These are phyloP conservation scores for Atherix ibis DNA, from an alignment of 2,888 invertebrate species.

Conservation along the genomic window DNA sequence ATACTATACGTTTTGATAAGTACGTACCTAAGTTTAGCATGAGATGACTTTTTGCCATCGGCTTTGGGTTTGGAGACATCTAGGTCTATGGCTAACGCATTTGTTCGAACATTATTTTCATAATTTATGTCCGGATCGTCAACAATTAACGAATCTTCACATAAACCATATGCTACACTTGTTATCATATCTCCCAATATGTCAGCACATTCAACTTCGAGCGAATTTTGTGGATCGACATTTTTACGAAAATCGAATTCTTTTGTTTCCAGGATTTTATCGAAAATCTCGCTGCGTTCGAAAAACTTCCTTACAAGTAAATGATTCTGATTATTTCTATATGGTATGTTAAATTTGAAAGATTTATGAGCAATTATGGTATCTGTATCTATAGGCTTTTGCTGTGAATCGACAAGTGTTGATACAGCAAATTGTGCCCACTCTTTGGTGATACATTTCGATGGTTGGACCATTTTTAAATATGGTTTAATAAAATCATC, in stretches of 20 bases:
- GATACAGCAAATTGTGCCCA: constrained; percentile 33
- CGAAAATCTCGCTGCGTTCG: constrained; percentile 25
- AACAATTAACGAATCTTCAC: constrained; percentile 38
- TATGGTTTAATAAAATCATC: constrained; percentile 28
- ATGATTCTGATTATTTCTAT: constrained; percentile 39
- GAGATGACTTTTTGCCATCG: no score
- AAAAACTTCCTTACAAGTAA: constrained; percentile 36
- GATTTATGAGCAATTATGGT: constrained; percentile 15
- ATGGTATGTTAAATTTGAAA: constrained; percentile 41
- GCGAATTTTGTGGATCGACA: constrained; percentile 11
- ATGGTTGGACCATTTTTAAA: constrained; percentile 26
- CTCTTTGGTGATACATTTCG: constrained; percentile 26
- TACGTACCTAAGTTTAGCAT: no score
- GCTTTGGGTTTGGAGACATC: neutral
- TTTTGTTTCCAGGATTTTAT: constrained; percentile 17
- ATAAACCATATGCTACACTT: constrained; percentile 43
- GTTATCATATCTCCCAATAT: constrained; percentile 39
- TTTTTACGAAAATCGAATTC: constrained; percentile 20
- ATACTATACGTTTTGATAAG: no score
- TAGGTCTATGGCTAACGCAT: constrained; percentile 21
- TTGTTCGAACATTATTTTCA: constrained; percentile 13
- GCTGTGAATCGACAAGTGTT: constrained; percentile 16
- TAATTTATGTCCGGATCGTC: constrained; percentile 23
- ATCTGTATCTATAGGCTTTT: constrained; percentile 2
- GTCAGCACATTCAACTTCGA: constrained; percentile 25